phyloP scores from a whole-genome alignment of 2,888 invertebrate species.

The Drosophila robusta region DNA sequence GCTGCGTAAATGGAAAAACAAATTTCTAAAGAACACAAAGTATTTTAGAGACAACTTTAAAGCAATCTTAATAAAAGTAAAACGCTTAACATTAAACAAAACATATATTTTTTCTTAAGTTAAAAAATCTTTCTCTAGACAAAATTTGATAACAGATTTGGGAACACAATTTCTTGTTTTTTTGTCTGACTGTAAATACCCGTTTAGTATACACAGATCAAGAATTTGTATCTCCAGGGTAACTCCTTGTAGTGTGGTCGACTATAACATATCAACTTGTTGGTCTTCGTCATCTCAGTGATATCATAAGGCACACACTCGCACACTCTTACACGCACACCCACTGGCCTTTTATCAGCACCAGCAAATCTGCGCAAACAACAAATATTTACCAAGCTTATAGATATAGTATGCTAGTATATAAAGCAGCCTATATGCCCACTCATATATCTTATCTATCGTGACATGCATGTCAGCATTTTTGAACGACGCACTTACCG shows the following conservation, averaged over 20 bases:
- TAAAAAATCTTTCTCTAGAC: too few relatives aligned
- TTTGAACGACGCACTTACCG: constrained; percentile 64
- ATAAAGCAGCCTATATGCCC: constrained; percentile 26
- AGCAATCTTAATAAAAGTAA: too few relatives aligned
- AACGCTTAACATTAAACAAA: too few relatives aligned
- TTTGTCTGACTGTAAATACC: too few relatives aligned
- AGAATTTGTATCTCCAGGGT: neutral
- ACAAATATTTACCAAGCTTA: constrained; percentile 63
- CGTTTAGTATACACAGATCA: too few relatives aligned
- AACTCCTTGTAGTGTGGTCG: neutral
- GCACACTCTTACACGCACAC: neutral
- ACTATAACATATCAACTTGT: neutral
- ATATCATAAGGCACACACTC: constrained; percentile 17
- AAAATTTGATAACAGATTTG: too few relatives aligned
- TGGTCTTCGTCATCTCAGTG: constrained; percentile 6
- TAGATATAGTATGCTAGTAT: constrained; percentile 21
- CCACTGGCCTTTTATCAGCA: constrained; percentile 48
- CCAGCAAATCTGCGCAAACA: constrained; percentile 68
- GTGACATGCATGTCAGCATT: constrained; percentile 71
- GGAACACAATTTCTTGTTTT: too few relatives aligned
- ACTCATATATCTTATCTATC: constrained; percentile 64
- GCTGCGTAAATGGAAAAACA: too few relatives aligned
- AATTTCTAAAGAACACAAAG: too few relatives aligned
- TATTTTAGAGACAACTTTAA: too few relatives aligned
- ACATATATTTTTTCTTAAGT: too few relatives aligned